Conservation (phyloP, 1,140 invertebrate species). For the Drosophila sp. region DNA sequence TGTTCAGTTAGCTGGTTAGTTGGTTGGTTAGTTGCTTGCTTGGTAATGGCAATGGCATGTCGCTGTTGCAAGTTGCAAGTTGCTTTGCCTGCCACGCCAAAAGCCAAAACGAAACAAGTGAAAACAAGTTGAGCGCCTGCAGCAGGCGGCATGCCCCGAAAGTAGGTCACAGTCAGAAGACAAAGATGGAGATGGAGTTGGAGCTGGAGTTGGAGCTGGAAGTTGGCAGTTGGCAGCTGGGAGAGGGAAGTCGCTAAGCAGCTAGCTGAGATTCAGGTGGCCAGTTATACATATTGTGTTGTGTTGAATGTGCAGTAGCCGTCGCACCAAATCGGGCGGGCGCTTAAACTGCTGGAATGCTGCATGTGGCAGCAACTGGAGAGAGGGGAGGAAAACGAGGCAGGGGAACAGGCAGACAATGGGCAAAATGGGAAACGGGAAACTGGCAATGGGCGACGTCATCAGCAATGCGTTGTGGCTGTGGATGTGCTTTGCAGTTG, state of each 20-base stretch:
- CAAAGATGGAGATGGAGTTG: constrained; percentile 14
- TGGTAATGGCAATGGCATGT: constrained; percentile 57
- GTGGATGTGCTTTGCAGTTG: constrained; percentile 32
- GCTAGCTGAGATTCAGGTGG: constrained; percentile 66
- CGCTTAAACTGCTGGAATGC: constrained; percentile 31
- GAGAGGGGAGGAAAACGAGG: not conserved
- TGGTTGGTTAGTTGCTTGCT: not conserved
- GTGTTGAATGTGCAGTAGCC: constrained; percentile 32
- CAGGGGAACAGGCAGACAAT: not conserved
- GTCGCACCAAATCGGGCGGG: constrained; percentile 46
- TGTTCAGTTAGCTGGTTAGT: not conserved
- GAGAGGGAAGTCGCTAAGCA: constrained; percentile 32
- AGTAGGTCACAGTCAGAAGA: constrained; percentile 72
- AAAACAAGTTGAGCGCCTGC: constrained; percentile 75
- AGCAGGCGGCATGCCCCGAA: constrained; percentile 57
- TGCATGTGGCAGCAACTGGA: constrained; percentile 1
- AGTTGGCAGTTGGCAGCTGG: not conserved
- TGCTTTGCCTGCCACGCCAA: constrained; percentile 46
- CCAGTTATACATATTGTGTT: constrained; percentile 27
- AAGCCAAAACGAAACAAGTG: constrained; percentile 77
- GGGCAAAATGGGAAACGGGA: constrained; percentile 19
- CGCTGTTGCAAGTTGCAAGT: constrained; percentile 43
- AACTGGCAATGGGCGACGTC: constrained; percentile 46
- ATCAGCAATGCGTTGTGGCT: constrained; percentile 29
- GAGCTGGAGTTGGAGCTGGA: not conserved